Evolutionary conservation across 2,888 invertebrate genomes (phyloP).

Genomic region (Abscondita cerata): DNA sequence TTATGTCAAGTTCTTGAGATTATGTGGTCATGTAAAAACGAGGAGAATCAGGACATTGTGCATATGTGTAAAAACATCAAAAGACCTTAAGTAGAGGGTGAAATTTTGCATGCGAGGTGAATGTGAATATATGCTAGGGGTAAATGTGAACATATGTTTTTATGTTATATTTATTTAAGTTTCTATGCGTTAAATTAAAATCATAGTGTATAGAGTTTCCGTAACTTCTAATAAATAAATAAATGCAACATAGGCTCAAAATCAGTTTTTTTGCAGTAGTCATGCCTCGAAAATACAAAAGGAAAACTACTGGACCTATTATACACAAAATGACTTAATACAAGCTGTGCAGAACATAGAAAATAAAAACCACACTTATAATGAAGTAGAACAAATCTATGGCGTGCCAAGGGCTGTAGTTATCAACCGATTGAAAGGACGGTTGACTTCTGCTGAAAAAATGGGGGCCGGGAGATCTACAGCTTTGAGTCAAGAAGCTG

Average conservation of each 20-base stretch:
- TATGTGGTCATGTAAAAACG: no score
- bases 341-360: not conserved
- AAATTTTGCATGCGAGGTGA: not conserved
- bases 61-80: no score
- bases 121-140: not conserved
- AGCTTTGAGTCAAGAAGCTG: not conserved
- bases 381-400: slow-evolving; percentile 7
- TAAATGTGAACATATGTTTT: not conserved
- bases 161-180: not conserved
- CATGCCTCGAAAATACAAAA: not conserved
- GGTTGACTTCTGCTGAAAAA: not conserved
- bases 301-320: slow-evolving; percentile 1
- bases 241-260: not conserved
- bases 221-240: not conserved
- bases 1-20: no score
- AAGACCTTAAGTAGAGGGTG: no score
- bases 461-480: no score
- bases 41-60: no score
- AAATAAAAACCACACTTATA: not conserved
- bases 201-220: not conserved
- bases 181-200: no score
- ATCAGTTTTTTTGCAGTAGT: not conserved
- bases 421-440: not conserved
- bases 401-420: slow-evolving; percentile 11
- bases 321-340: no score